phyloP scores from a whole-genome alignment of 2,797 vertebrate species.

The Argentina silus region DNA sequence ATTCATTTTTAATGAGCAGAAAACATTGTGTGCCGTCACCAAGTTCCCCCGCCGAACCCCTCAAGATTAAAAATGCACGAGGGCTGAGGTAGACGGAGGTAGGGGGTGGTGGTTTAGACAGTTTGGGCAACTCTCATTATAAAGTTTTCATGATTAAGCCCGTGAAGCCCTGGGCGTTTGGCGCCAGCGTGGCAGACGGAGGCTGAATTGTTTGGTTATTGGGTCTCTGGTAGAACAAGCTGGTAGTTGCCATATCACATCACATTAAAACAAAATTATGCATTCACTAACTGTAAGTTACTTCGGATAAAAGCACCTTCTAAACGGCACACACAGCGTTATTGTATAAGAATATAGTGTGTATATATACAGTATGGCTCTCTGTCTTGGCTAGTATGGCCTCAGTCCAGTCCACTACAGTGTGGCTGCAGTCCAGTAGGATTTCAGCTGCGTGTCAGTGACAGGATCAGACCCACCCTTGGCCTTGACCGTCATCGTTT shows the following conservation, averaged over 20 bases:
- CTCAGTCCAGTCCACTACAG: neutral
- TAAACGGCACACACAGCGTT: too few relatives aligned
- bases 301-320: too few relatives aligned
- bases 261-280: too few relatives aligned
- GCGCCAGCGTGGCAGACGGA: too few relatives aligned
- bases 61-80: slow-evolving; percentile 60
- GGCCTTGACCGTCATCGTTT: slow-evolving; percentile 38
- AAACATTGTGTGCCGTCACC: slow-evolving; percentile 52
- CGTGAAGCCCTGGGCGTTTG: neutral
- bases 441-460: slow-evolving; percentile 37
- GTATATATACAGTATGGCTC: neutral
- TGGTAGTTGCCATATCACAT: too few relatives aligned
- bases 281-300: too few relatives aligned
- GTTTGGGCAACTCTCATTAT: slow-evolving; percentile 24
- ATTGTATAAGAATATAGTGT: too few relatives aligned
- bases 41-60: neutral
- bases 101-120: slow-evolving; percentile 1
- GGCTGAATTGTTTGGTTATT: too few relatives aligned
- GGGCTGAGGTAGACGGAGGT: slow-evolving; percentile 12
- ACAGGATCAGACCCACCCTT: slow-evolving; percentile 15
- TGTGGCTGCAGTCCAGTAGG: slow-evolving; percentile 32
- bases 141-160: neutral
- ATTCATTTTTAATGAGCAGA: slow-evolving; percentile 74
- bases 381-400: too few relatives aligned
- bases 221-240: too few relatives aligned